Percentiles rank a stretch among this genome's conserved stretches.
Conservation (phyloP, 37 sponge, comb jelly and placozoan species). For the Beroe ovata region DNA sequence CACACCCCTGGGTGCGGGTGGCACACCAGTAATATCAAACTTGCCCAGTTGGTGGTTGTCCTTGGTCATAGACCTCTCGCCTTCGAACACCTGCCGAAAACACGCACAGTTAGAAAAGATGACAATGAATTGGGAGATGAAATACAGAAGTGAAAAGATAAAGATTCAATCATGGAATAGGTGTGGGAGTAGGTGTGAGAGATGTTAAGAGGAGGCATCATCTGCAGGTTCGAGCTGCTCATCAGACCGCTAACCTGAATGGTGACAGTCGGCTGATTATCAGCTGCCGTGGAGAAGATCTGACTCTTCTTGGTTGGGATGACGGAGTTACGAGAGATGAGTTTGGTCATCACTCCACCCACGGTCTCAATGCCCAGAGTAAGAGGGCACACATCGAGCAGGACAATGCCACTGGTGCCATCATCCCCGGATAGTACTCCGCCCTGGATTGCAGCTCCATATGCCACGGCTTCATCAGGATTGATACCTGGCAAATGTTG, state of each 20-base stretch:
- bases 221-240: too few relatives aligned
- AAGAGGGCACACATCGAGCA: constrained; percentile 96
- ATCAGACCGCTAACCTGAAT: too few relatives aligned
- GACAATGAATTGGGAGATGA: background rate
- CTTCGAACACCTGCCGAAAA: constrained; percentile 88
- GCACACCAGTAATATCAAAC: constrained; percentile 94
- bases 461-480: constrained; percentile 99
- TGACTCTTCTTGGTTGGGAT: constrained; percentile 99
- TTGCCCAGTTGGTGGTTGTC: constrained; percentile 96
- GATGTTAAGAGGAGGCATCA: too few relatives aligned
- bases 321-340: constrained; percentile 91
- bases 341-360: constrained; percentile 99
- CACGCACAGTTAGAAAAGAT: too few relatives aligned
- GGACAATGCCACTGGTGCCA: constrained; percentile 76
- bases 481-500: constrained; percentile 94
- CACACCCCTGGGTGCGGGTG: constrained; percentile 97
- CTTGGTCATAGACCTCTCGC: constrained; percentile 97
- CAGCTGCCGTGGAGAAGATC: constrained; percentile 96
- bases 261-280: constrained; percentile 98
- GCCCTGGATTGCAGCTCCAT: constrained; percentile 98
- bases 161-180: background rate
- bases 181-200: too few relatives aligned
- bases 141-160: background rate
- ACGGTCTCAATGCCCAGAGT: constrained; percentile 99
- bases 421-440: constrained; percentile 93